Evolutionary conservation across 2,888 invertebrate genomes (phyloP), one percentile per base, ranked within the genome.

Genomic region (Dryomyza anilis): DNA sequence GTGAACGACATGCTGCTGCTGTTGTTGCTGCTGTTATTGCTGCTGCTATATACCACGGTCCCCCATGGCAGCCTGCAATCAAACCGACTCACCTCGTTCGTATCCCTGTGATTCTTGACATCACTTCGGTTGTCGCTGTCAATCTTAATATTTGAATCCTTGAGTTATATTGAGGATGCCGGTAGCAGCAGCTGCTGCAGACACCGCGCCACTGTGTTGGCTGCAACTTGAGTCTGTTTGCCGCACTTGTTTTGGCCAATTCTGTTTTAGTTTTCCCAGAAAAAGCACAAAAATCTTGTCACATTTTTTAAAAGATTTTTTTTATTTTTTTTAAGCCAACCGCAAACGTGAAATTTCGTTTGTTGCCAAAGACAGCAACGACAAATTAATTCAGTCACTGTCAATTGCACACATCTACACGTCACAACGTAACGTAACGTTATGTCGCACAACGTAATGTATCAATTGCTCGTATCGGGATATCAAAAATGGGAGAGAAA

Each of bases 341-440:
- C 39, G 39, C 39, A 39, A 39, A 12, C 39, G 39, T n/a, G n/a
- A n/a, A 39, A n/a, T 14, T 36, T 53, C n/a, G n/a, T 52, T 39
- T 29, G 52, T 7, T n/a, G 25, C 36, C 4, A 21, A 14, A 10
- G 39, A 62, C 52, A n/a, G 57, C 43, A 46, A 56, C 36, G 61
- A 52, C 67, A 67, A 67, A 67, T 67, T 64, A 64, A 67, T 64
- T 67, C 64, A 64, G 61, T 62, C 64, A 67, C 61, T 67, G 67
- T 67, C 64, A 57, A 63, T 63, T 60, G 58, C 60, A 57, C 48
- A 16, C 46, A 27, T 23, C 39, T 33, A 19, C 19, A 55, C 39
- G 43, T 39, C 16, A n/a, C 23, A 19, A 19, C 45, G 14, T 2
- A 43, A 46, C 30, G 48, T 59, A 48, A 25, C 56, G 36, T 56